phyloP scores from a whole-genome alignment of 1,140 invertebrate genomes.

The Bombus soroeensis region DNA sequence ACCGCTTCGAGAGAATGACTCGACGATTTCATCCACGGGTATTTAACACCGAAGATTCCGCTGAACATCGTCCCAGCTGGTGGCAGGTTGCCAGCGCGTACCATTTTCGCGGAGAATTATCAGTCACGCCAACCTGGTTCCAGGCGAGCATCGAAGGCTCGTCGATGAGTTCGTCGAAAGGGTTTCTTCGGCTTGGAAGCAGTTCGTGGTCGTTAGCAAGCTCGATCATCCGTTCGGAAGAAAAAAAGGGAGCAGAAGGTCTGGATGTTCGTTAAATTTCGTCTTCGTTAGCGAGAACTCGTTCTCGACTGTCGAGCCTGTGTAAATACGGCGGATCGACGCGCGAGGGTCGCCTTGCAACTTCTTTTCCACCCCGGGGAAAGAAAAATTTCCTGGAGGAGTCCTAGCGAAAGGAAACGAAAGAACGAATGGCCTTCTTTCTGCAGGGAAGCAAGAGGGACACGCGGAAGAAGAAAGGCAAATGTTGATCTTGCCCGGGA shows the following conservation, averaged over 20 bases:
- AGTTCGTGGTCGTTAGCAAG: constrained; percentile 7
- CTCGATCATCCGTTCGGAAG: not conserved
- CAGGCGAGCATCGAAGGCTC: not conserved
- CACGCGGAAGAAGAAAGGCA: constrained; percentile 23
- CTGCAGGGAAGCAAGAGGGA: not conserved
- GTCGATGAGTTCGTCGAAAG: not conserved
- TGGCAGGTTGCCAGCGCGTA: constrained; percentile 7
- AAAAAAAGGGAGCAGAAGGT: not conserved
- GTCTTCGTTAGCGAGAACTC: constrained; percentile 34
- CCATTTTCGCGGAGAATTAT: not conserved
- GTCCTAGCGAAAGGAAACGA: not conserved
- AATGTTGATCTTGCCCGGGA: constrained; percentile 50
- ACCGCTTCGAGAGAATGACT: not conserved
- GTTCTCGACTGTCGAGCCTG: constrained; percentile 10
- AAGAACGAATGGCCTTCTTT: too few species aligned
- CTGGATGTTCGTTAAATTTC: constrained; percentile 45
- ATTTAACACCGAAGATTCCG: not conserved
- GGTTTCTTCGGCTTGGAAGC: not conserved
- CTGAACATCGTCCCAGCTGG: not conserved
- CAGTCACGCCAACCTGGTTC: not conserved
- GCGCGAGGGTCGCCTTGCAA: not conserved
- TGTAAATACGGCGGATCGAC: constrained; percentile 26
- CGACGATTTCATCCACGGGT: not conserved
- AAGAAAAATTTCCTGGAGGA: constrained; percentile 13
- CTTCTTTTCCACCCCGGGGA: not conserved